Base-by-base conservation (phyloP, 1,140 invertebrate genomes). In the Ostrea denselamellosa region DNA sequence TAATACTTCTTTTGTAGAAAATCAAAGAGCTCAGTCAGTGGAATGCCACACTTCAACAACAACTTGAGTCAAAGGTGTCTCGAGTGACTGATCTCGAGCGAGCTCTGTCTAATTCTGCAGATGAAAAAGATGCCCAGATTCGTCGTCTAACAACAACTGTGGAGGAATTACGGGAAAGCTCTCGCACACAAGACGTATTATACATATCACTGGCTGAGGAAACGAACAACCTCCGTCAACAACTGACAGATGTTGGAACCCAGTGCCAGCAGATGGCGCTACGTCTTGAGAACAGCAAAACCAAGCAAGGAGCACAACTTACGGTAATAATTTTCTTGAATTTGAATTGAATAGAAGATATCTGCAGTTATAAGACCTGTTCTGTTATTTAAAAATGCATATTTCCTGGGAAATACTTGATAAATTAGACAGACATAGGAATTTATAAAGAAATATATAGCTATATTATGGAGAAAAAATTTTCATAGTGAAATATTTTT, bases 61-160 rank as follows among this genome's bases (percentile, higher is more conserved):
- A 77, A 25, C 68, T 77, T 10, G 68, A 77, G 25, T 77, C 68
- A 4, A 77, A 77, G 14, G 22, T 28, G 12, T 77, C 22, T 10
- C 22, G 68, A 22, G n/a, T 51, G 81, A 81, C 65, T 14, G 90
- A 90, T 44, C 65, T 91, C 14, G 89, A 91, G 71, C 25, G 85
- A 34, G 56, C 89, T 51, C 85, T 90, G 68, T 85, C 86, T 14
- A 85, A 89, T 19, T 89, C 89, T 22, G 88, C 85, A 54, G 87
- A 84, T 56, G 89, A 91, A 12, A 92, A 92, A 84, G 87, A 90
- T 28, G 85, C 77, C n/a, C 81, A 87, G 68, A 90, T 92, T 52
- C 58, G 62, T 14, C 77, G 82, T 12, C 84, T 89, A 17, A 56
- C 53, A 9, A 85, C 88, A 0, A 58, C 85, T 17, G 85, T 92